phyloP scores from a whole-genome alignment of 35 echinoderm and acorn worm genomes.

The Holothuria glaberrima region DNA sequence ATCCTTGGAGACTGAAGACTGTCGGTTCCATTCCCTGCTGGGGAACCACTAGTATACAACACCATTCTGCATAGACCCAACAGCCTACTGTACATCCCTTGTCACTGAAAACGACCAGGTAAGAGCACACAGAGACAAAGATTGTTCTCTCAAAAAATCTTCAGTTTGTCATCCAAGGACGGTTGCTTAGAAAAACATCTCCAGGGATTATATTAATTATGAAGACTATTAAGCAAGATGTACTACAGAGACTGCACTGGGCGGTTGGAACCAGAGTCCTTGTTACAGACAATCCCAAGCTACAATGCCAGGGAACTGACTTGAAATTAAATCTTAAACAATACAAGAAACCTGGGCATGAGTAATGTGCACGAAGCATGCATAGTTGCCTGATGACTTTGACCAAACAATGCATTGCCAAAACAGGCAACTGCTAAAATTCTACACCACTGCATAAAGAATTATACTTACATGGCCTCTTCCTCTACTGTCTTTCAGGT shows the following conservation, averaged over 20 bases:
- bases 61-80: no score
- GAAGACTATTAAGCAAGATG: no score
- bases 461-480: conserved; percentile 38
- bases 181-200: not conserved
- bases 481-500: not conserved
- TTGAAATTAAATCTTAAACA: no score
- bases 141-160: not conserved
- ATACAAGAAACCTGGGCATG: no score
- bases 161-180: conserved; percentile 9
- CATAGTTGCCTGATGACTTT: no score
- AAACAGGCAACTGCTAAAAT: not conserved
- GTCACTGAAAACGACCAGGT: not conserved
- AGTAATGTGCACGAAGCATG: no score
- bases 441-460: not conserved
- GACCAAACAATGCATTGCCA: no score
- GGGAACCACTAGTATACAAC: not conserved
- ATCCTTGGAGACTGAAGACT: not conserved
- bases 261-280: not conserved
- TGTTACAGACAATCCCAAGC: not conserved
- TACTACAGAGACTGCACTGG: not conserved
- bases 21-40: no score
- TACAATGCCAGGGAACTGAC: no score
- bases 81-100: not conserved
- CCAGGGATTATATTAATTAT: not conserved
- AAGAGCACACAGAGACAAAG: not conserved